A percentile compares a stretch with the other conserved stretches of the same genome.
phyloP scores from a whole-genome alignment of 2,797 vertebrate genomes.

The Chrosomus eos region DNA sequence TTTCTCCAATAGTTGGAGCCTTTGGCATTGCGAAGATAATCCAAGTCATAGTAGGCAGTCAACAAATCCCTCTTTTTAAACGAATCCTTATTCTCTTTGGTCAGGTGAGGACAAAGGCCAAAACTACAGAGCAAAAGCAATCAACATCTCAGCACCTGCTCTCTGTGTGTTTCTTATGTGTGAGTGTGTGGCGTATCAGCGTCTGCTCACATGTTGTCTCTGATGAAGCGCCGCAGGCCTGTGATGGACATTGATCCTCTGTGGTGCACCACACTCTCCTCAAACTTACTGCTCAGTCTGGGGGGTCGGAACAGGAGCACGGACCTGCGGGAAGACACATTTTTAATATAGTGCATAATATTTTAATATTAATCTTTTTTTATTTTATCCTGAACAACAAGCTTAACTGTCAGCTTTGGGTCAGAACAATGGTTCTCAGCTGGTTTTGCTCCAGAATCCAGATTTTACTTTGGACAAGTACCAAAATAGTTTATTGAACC shows the following conservation, averaged over 20 bases:
- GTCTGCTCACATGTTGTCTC: constrained; percentile 74
- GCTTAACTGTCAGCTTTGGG: background rate
- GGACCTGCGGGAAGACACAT: constrained; percentile 59
- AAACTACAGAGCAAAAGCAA: constrained; percentile 61
- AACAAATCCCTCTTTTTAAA: constrained; percentile 76
- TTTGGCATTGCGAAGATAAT: constrained; percentile 73
- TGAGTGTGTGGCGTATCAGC: background rate
- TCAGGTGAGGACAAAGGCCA: constrained; percentile 80
- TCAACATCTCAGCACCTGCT: background rate
- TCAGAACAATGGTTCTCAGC: background rate
- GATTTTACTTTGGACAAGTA: background rate
- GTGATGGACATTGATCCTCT: constrained; percentile 67
- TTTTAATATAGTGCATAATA: too few relatives aligned
- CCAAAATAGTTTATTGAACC: background rate
- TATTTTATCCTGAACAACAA: background rate
- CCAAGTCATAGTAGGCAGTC: constrained; percentile 75
- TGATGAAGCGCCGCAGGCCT: constrained; percentile 77
- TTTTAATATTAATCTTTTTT: too few relatives aligned
- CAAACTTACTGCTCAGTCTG: constrained; percentile 73
- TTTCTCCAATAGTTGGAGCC: constrained; percentile 84
- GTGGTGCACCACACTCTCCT: constrained; percentile 70
- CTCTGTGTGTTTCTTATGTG: background rate
- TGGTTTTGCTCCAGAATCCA: background rate
- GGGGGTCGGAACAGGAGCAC: constrained; percentile 77
- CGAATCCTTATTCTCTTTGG: constrained; percentile 73